Evolutionary conservation across 2,113 vertebrate genomes (phyloP).

Genomic region (Ciconia maguari): DNA sequence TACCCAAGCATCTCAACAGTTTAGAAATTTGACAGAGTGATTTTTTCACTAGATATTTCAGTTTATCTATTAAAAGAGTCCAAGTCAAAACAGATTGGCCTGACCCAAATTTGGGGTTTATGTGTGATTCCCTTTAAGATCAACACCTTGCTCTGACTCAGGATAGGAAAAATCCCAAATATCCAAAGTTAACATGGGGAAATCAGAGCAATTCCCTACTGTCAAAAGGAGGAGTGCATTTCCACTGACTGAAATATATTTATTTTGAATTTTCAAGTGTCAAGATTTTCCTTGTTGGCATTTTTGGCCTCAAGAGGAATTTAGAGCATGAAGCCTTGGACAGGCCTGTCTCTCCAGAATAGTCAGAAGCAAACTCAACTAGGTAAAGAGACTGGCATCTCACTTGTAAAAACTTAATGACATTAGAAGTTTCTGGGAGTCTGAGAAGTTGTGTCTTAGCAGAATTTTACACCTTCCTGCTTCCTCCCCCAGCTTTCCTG

Average conservation of each 20-base stretch:
- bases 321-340: neutral
- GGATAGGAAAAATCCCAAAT: neutral
- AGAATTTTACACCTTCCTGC: neutral
- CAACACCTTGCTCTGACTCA: neutral
- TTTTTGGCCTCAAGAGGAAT: neutral
- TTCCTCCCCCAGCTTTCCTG: neutral
- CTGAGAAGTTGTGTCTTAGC: neutral
- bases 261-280: neutral
- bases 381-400: neutral
- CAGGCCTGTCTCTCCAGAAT: neutral
- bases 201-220: neutral
- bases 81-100: neutral
- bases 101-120: neutral
- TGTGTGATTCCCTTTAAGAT: neutral
- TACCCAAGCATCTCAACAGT: neutral
- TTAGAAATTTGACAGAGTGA: neutral
- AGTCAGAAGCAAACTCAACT: neutral
- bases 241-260: neutral
- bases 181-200: neutral
- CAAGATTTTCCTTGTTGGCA: neutral
- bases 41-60: neutral
- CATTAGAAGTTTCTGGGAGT: neutral
- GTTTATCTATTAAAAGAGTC: neutral
- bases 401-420: neutral
- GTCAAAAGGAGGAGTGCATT: neutral